A percentile compares a stretch with the other conserved stretches of the same genome.
These are phyloP conservation scores for Aphelenchoides avenae DNA, from an alignment of 1,140 invertebrate genomes.

Conservation along the genomic window DNA sequence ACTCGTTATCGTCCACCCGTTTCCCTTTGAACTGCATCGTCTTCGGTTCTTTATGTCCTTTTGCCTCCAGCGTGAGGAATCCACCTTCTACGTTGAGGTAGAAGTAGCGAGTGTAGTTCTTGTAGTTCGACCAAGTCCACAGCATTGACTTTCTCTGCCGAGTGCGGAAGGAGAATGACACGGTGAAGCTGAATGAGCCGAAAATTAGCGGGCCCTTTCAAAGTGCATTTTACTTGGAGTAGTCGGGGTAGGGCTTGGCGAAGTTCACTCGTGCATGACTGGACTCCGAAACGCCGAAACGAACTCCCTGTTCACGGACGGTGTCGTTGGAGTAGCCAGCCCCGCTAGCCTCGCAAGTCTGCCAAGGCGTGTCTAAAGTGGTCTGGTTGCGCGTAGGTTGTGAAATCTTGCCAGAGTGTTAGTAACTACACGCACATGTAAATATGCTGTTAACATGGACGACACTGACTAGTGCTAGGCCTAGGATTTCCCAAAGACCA, in stretches of 20 bases:
- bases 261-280: slow-evolving; percentile 54
- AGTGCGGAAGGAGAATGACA: slow-evolving; percentile 41
- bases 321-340: not conserved
- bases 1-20: slow-evolving; percentile 51
- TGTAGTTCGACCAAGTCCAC: slow-evolving; percentile 57
- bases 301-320: slow-evolving; percentile 23
- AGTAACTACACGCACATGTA: too few relatives aligned
- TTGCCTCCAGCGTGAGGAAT: slow-evolving; percentile 43
- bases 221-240: slow-evolving; percentile 21
- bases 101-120: slow-evolving; percentile 53
- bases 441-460: too few relatives aligned
- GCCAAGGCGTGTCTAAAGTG: slow-evolving; percentile 19
- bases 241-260: slow-evolving; percentile 49
- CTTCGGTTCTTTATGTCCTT: slow-evolving; percentile 47
- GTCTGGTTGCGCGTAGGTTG: too few relatives aligned
- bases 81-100: slow-evolving; percentile 44
- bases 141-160: slow-evolving; percentile 42
- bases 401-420: too few relatives aligned
- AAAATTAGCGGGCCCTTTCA: slow-evolving; percentile 7
- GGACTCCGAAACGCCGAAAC: slow-evolving; percentile 46
- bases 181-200: slow-evolving; percentile 42
- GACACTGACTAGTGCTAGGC: too few relatives aligned
- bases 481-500: too few relatives aligned
- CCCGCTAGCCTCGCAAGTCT: slow-evolving; percentile 2
- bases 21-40: slow-evolving; percentile 34